A percentile compares a stretch with the other conserved stretches of the same genome.
phyloP scores from a whole-genome alignment of 2,888 invertebrate genomes.

The Ornithoptera priamus region DNA sequence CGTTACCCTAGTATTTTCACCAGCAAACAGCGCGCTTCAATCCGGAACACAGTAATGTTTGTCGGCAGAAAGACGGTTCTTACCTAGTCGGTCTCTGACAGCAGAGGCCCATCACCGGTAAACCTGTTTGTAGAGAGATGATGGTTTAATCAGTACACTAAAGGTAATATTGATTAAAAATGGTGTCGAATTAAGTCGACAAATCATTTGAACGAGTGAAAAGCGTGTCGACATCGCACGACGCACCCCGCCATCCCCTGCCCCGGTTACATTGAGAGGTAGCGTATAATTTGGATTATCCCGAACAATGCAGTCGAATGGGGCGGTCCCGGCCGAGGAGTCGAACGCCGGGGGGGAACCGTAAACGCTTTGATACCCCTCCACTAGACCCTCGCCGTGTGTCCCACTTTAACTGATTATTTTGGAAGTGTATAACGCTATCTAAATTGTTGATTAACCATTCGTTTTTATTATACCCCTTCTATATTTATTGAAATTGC shows the following conservation, averaged over 20 bases:
- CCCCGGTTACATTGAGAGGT: conserved; percentile 21
- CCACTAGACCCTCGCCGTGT: conserved; percentile 8
- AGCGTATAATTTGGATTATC: conserved; percentile 43
- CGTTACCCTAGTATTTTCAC: no score
- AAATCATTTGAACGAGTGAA: conserved; percentile 18
- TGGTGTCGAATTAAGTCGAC: conserved; percentile 40
- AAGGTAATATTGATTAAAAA: conserved; percentile 39
- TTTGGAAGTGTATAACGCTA: conserved; percentile 10
- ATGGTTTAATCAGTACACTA: background rate
- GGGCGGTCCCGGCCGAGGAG: conserved; percentile 24
- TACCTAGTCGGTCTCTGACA: no score
- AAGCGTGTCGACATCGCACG: conserved; percentile 9
- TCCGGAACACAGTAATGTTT: no score
- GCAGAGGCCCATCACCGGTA: no score
- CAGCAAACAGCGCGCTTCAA: no score
- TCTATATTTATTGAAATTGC: background rate
- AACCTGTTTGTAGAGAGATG: no score
- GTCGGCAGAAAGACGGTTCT: no score
- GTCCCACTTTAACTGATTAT: conserved; percentile 17
- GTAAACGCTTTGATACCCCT: conserved; percentile 2
- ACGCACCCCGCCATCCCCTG: background rate
- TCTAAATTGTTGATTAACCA: conserved; percentile 3
- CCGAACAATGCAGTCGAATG: conserved; percentile 31
- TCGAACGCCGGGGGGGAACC: conserved; percentile 1
- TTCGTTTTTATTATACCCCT: background rate